phyloP scores from a whole-genome alignment of 92 coral and sea anemone species.

The Virgularia gustaviana region DNA sequence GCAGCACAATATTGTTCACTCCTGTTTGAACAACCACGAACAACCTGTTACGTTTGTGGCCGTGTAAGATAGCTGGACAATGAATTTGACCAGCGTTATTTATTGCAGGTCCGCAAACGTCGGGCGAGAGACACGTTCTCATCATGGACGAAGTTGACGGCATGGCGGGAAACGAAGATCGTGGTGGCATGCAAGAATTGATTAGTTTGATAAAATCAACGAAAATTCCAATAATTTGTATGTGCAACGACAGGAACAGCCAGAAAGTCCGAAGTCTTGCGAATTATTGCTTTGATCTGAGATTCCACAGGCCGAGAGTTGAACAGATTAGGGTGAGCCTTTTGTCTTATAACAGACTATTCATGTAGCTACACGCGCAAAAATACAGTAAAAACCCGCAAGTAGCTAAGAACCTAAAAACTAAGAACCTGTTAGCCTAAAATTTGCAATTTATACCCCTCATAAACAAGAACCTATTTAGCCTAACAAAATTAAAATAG shows the following conservation, averaged over 20 bases:
- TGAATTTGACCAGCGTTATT: conserved; percentile 25
- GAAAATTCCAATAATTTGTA: conserved; percentile 92
- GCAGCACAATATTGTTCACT: no score
- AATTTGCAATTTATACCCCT: no score
- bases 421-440: no score
- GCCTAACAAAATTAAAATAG: no score
- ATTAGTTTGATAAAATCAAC: conserved; percentile 73
- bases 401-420: no score
- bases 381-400: no score
- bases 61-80: no score
- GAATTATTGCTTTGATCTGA: conserved; percentile 86
- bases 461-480: no score
- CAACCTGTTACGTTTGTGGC: no score
- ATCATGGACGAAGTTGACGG: conserved; percentile 98
- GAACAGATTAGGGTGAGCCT: conserved; percentile 97
- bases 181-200: conserved; percentile 98
- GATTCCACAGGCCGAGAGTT: conserved; percentile 84
- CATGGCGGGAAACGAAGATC: conserved; percentile 97
- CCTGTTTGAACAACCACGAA: no score
- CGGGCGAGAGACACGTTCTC: conserved; percentile 68
- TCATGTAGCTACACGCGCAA: no score
- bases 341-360: no score
- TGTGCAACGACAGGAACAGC: conserved; percentile 97
- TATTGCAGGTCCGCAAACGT: conserved; percentile 48
- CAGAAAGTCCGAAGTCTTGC: conserved; percentile 89